Conservation (phyloP, 2,888 invertebrate species). For the Noctua janthina region DNA sequence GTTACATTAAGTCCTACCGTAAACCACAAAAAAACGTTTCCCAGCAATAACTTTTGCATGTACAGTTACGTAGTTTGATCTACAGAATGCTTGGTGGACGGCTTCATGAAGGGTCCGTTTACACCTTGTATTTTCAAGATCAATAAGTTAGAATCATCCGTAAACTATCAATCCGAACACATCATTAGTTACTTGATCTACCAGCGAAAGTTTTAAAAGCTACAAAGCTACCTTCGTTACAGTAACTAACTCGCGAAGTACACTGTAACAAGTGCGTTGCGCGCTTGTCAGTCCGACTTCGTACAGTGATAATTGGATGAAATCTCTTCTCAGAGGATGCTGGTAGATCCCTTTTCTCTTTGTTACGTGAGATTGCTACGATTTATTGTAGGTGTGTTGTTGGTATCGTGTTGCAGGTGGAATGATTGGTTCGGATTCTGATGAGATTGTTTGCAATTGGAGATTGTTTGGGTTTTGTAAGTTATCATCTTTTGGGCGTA, state of each 20-base stretch:
- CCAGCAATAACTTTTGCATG: no score
- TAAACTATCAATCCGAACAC: background rate
- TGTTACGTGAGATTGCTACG: conserved; percentile 41
- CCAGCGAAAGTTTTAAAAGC: conserved; percentile 2
- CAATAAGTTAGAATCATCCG: background rate
- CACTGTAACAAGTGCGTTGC: conserved; percentile 25
- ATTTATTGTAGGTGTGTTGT: conserved; percentile 29
- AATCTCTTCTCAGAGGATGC: conserved; percentile 57
- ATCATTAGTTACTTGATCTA: background rate
- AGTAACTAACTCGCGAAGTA: conserved; percentile 31
- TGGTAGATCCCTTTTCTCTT: conserved; percentile 36
- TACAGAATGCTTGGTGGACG: no score
- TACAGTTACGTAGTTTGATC: no score
- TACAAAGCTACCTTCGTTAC: conserved; percentile 27
- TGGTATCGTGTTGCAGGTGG: background rate
- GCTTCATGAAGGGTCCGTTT: no score
- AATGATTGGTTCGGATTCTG: conserved; percentile 14
- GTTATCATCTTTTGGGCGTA: background rate
- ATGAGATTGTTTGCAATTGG: conserved; percentile 2
- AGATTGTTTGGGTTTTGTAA: background rate
- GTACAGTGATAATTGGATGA: conserved; percentile 63
- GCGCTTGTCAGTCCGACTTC: conserved; percentile 48
- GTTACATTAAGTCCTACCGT: no score
- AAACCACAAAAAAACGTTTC: no score
- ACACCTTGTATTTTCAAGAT: background rate